Percentiles rank a stretch among this genome's conserved stretches.
Conservation (phyloP, 2,113 vertebrate genomes). For the Tupaia chinensis region DNA sequence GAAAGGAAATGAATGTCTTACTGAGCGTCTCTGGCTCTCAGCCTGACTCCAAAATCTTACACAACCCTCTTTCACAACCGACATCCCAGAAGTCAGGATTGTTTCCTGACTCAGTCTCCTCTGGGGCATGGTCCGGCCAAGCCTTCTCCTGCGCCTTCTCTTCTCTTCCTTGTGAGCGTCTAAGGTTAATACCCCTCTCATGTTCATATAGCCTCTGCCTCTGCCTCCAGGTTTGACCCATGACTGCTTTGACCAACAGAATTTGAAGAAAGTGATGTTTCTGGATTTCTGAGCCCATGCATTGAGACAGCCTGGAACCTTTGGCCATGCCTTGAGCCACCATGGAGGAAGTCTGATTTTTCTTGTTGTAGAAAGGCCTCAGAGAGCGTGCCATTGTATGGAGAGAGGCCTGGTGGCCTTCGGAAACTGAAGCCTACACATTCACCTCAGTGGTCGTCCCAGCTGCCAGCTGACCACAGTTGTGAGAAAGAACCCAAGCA, state of each 20-base stretch:
- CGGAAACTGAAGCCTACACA: neutral
- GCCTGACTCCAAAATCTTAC: constrained; percentile 14
- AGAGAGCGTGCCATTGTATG: neutral
- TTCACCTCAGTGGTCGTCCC: neutral
- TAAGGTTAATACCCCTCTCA: neutral
- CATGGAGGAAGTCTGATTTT: neutral
- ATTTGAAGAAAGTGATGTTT: neutral
- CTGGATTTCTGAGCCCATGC: neutral
- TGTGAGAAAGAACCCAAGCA: neutral
- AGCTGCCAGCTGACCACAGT: too few species aligned
- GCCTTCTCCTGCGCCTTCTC: neutral
- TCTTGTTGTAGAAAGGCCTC: neutral
- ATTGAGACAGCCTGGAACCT: neutral
- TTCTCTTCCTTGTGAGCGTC: neutral
- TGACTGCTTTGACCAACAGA: neutral
- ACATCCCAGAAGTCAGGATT: neutral
- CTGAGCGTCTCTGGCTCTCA: constrained; percentile 3
- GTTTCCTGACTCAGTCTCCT: neutral
- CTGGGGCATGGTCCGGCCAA: neutral
- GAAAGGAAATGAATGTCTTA: neutral
- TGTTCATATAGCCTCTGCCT: neutral
- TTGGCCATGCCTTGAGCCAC: neutral
- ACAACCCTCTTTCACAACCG: neutral
- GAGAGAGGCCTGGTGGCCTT: neutral
- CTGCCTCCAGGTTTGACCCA: neutral